Base-by-base conservation (phyloP, 2,113 vertebrate species). In the Nibea coibor region DNA sequence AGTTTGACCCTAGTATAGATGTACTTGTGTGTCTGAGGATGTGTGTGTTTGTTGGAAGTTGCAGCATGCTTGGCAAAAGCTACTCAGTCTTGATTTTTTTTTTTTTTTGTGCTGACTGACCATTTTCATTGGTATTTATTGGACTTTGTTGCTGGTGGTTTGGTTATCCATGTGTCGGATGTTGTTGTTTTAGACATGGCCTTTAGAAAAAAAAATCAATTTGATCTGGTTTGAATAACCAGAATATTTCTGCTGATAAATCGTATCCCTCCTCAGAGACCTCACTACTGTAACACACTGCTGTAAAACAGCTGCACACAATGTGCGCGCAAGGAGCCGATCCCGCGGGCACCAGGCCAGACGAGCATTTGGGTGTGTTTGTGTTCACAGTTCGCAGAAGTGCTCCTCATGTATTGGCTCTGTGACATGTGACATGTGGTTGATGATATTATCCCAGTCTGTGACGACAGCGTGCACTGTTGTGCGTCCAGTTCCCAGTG, bases 341-440 rank as follows among this genome's bases (percentile, higher is more conserved):
- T 43, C 31, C 50, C 39, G 20, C 50, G 4, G 4, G 10, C 54
- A 57, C 4, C 0, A 62, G n/a, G 47, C 53, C 10, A 3, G 20
- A 15, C 16, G 14, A 42, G 67, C 26, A 43, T 53, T 20, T 64
- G 74, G 35, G 74, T 66, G 79, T 78, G 75, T 82, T 57, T 66
- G 17, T 56, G 64, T 66, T 80, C 59, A 31, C 9, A 69, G 51
- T 61, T 59, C 2, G 68, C 19, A 16, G 50, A 28, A 54, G 59
- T 11, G n/a, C 65, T 83, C 51, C 24, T 80, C 50, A 10, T 67
- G 63, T 69, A 22, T 76, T 72, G 63, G n/a, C 22, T 69, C 8
- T 26, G 28, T 35, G 31, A 35, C 31, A 78, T 0, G 17, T 11
- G 26, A 62, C 78, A 69, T 72, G 72, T 69, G 66, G 72, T 8